Base-by-base conservation (phyloP, 2,113 vertebrate genomes). In the Cynocephalus volans region DNA sequence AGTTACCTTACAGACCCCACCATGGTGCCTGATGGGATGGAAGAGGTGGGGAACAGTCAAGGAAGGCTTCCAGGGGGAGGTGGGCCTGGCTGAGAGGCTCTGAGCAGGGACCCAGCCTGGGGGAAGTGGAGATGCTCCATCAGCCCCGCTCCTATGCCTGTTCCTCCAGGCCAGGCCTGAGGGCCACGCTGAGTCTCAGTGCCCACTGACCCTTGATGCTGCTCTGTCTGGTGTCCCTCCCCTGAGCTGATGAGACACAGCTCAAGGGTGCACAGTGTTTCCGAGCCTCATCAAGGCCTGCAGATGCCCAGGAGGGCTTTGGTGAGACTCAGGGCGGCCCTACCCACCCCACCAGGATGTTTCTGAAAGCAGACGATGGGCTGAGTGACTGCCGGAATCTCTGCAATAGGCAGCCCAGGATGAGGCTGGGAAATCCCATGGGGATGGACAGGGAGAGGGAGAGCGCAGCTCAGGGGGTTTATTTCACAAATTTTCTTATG, bases 281-380 rank as follows among this genome's bases (percentile, higher is more conserved):
- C 26, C 8, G 24, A 6, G 95, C 2, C 10, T 10, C 24, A 12
- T 11, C 18, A 15, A 26, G 77, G 17, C 73, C 87, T 23, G 31
- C 4, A 24, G 50, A 28, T 3, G 14, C 45, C 58, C 31, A 9
- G 6, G 13, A 7, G 56, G 86, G 33, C 54, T 33, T 48, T 70
- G 48, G 24, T 0, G 1, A 0, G 7, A 52, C 6, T 2, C 17
- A 3, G 26, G 15, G 6, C 83, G 3, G 31, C 54, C 4, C 11
- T 17, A 70, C 2, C 24, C 1, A 1, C 10, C 26, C 7, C 6
- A 6, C 0, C 0, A 17, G 6, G 56, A 28, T 0, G 7, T 24
- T 60, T 70, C 76, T 6, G 19, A 26, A 48, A 12, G 69, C 14
- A 15, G 58, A 54, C 24, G 54, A n/a, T 0, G 2, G 2, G 69